Evolutionary conservation across 1,140 invertebrate species (phyloP).

Genomic region (Megathymus violae): DNA sequence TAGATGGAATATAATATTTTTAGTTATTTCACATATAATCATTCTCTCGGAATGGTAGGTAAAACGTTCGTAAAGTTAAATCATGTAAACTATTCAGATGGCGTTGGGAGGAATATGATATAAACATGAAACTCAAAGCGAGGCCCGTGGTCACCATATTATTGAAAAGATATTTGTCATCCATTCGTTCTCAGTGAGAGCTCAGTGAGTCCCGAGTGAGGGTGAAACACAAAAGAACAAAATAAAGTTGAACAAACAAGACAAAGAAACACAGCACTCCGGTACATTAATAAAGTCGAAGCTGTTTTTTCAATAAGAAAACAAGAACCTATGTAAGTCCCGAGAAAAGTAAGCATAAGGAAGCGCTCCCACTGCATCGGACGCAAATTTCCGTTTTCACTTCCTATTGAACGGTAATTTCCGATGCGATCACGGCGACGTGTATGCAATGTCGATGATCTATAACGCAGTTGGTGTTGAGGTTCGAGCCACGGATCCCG

Average conservation of each 20-base stretch:
- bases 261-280: conserved; percentile 16
- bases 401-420: conserved; percentile 23
- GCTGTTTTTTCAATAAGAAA: conserved; percentile 13
- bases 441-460: no score
- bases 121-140: no score
- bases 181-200: neutral
- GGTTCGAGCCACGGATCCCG: no score
- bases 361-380: conserved; percentile 7
- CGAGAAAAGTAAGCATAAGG: conserved; percentile 2
- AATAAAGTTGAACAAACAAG: conserved; percentile 21
- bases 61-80: no score
- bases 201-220: neutral
- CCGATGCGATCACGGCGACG: conserved; percentile 5
- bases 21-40: no score
- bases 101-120: no score
- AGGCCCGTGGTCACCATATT: no score
- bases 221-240: conserved; percentile 12
- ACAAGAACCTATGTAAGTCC: neutral
- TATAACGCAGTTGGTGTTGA: no score
- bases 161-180: neutral
- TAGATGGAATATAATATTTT: no score
- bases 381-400: conserved; percentile 18
- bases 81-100: no score
- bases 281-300: conserved; percentile 37
- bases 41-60: no score